These are phyloP conservation scores for Aleiodes leptofemur DNA, from an alignment of 2,888 invertebrate genomes.

Conservation along the genomic window DNA sequence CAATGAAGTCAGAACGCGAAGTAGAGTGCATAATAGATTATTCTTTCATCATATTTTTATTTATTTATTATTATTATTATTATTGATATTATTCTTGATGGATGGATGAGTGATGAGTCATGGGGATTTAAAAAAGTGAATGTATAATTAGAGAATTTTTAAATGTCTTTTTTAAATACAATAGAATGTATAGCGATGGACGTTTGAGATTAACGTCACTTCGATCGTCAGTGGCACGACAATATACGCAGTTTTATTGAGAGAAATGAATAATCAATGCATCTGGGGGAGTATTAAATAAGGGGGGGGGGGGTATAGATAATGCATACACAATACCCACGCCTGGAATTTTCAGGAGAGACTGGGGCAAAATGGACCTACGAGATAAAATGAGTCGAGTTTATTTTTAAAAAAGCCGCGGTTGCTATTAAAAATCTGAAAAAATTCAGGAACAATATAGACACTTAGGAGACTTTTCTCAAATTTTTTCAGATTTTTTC, in stretches of 20 bases:
- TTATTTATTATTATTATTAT: background rate
- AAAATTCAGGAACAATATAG: too few species aligned
- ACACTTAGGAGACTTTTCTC: too few species aligned
- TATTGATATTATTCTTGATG: background rate
- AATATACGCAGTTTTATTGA: constrained; percentile 9
- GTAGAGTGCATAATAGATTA: background rate
- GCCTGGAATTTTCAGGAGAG: too few species aligned
- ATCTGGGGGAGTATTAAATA: constrained; percentile 46
- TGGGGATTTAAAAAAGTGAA: background rate
- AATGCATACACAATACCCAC: too few species aligned
- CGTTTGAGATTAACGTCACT: constrained; percentile 6
- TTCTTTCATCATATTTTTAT: constrained; percentile 1
- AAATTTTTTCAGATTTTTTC: too few species aligned
- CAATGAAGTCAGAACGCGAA: constrained; percentile 5
- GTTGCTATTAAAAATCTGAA: too few species aligned
- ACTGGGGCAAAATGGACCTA: too few species aligned
- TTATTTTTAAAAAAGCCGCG: too few species aligned
- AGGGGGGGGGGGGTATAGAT: too few species aligned
- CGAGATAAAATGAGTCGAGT: too few species aligned
- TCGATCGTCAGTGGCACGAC: constrained; percentile 14
- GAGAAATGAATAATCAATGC: constrained; percentile 69
- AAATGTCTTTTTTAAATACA: constrained; percentile 13
- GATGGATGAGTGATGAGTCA: constrained; percentile 19
- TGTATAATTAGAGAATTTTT: constrained; percentile 1
- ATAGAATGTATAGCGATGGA: constrained; percentile 12